A percentile compares a stretch with the other conserved stretches of the same genome.
Conservation (phyloP, 2,113 vertebrate species). For the Prietella phreatophila region DNA sequence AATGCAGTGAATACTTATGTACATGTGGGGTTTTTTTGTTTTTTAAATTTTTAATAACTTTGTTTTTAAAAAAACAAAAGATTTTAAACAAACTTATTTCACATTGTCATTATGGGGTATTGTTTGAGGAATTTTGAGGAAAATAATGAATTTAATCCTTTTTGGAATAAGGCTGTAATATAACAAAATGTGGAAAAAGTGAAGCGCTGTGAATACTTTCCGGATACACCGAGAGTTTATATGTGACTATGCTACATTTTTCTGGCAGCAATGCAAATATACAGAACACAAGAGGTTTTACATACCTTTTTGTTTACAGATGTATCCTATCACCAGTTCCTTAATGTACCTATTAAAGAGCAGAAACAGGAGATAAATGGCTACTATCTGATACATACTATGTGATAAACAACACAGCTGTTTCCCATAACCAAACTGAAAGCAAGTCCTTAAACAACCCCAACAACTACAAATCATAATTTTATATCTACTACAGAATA, state of each 20-base stretch:
- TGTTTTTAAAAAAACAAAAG: too few species aligned
- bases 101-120: too few species aligned
- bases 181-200: too few species aligned
- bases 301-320: neutral
- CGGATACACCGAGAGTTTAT: neutral
- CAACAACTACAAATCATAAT: neutral
- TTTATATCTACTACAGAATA: neutral
- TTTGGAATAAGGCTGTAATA: too few species aligned
- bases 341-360: neutral
- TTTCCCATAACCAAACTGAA: neutral
- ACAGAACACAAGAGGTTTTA: neutral
- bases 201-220: too few species aligned
- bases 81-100: too few species aligned
- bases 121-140: too few species aligned
- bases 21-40: too few species aligned
- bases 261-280: neutral
- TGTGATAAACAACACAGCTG: neutral
- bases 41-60: too few species aligned
- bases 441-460: neutral
- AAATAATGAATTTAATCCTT: too few species aligned
- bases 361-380: neutral
- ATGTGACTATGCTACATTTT: neutral
- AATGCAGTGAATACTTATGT: too few species aligned
- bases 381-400: too few species aligned
- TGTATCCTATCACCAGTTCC: neutral